A percentile compares a stretch with the other conserved stretches of the same genome.
These are phyloP conservation scores for Silurus aristotelis DNA, from an alignment of 2,797 vertebrate genomes.

Conservation along the genomic window DNA sequence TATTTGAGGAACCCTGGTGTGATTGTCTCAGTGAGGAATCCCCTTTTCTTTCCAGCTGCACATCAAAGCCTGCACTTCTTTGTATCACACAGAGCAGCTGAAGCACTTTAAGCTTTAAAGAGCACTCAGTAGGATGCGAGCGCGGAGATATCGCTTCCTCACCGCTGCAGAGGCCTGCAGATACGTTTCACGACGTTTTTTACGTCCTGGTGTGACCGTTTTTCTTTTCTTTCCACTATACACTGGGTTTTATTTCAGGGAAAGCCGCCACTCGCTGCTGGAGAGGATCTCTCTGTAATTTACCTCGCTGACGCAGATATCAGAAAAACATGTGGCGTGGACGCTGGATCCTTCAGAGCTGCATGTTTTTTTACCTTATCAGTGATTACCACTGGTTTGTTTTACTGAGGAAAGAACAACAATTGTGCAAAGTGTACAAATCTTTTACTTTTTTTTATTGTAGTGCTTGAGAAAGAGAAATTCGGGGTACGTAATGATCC, in stretches of 20 bases:
- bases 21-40: slow-evolving; percentile 63
- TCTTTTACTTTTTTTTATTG: not conserved
- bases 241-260: slow-evolving; percentile 27
- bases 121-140: slow-evolving; percentile 2
- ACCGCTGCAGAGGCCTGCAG: slow-evolving; percentile 11
- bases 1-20: not conserved
- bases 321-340: slow-evolving; percentile 26
- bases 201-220: slow-evolving; percentile 1
- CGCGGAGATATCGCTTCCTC: slow-evolving; percentile 1
- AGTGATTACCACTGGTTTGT: not conserved
- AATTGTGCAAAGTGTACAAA: not conserved
- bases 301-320: slow-evolving; percentile 35
- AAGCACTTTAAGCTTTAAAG: slow-evolving; percentile 31
- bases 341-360: slow-evolving; percentile 1
- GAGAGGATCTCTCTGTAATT: slow-evolving; percentile 37
- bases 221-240: slow-evolving; percentile 3
- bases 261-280: slow-evolving; percentile 18
- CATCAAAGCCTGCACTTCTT: slow-evolving; percentile 65
- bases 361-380: not conserved
- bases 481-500: not conserved
- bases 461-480: not conserved
- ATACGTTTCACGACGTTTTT: slow-evolving; percentile 23
- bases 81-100: slow-evolving; percentile 30
- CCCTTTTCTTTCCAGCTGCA: slow-evolving; percentile 65
- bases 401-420: not conserved